These are phyloP conservation scores for Nansenia antarctica DNA, from an alignment of 2,113 vertebrate genomes.

Conservation along the genomic window DNA sequence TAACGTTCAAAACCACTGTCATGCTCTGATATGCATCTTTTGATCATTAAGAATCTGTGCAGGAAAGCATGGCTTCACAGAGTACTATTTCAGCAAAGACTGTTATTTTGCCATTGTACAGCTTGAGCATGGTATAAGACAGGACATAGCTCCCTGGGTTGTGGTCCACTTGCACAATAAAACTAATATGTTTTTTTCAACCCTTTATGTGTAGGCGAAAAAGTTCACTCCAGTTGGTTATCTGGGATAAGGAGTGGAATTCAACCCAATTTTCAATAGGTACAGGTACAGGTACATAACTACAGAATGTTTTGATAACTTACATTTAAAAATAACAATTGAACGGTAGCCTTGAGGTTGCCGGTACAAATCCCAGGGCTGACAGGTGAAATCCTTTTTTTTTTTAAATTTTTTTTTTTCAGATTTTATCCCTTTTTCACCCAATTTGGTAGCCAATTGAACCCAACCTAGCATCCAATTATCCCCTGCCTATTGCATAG, in stretches of 20 bases:
- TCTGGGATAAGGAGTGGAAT: slow-evolving; percentile 40
- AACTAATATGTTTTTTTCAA: background rate
- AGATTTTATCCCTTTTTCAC: no score
- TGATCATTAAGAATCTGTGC: slow-evolving; percentile 46
- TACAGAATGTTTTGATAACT: slow-evolving; percentile 39
- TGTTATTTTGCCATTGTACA: slow-evolving; percentile 11
- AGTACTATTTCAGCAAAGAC: slow-evolving; percentile 38
- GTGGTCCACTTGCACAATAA: slow-evolving; percentile 33
- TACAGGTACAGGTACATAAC: slow-evolving; percentile 39
- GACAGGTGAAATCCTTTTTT: no score
- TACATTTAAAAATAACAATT: no score
- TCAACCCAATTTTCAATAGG: slow-evolving; percentile 38
- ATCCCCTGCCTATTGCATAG: no score
- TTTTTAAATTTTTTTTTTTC: no score
- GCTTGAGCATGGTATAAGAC: slow-evolving; percentile 28
- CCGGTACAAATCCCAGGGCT: no score
- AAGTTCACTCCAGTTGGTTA: background rate
- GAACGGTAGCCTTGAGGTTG: no score
- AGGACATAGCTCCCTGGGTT: slow-evolving; percentile 14
- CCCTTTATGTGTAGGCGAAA: background rate
- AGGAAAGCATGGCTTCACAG: slow-evolving; percentile 41
- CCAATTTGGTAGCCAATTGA: no score
- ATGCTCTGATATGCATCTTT: slow-evolving; percentile 67
- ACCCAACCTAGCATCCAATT: no score
- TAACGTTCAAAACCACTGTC: slow-evolving; percentile 69